Evolutionary conservation across 92 coral and sea anemone species (phyloP).

Genomic region (Meandrina meandrites): DNA sequence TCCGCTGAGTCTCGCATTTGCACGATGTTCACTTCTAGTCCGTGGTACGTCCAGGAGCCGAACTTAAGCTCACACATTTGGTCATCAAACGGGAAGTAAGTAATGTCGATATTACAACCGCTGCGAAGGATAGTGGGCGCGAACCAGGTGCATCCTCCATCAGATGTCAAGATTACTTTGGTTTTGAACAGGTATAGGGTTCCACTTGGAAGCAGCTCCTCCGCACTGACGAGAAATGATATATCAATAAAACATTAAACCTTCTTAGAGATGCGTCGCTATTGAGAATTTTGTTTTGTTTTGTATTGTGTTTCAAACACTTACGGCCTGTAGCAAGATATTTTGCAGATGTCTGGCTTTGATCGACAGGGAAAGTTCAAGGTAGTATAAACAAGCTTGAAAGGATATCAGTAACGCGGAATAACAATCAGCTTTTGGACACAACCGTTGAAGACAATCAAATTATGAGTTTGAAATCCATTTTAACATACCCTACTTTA

Average conservation of each 20-base stretch:
- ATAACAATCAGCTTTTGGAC: too few relatives aligned
- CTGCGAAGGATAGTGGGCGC: constrained; percentile 63
- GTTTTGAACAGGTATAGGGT: constrained; percentile 51
- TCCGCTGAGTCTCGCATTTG: constrained; percentile 80
- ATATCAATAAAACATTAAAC: background rate
- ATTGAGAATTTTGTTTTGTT: too few relatives aligned
- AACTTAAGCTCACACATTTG: constrained; percentile 58
- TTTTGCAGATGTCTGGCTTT: too few relatives aligned
- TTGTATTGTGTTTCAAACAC: too few relatives aligned
- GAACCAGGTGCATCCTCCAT: constrained; percentile 49
- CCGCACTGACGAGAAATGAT: constrained; percentile 26
- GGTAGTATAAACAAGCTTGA: too few relatives aligned
- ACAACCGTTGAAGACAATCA: too few relatives aligned
- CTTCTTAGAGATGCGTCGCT: background rate
- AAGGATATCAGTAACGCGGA: too few relatives aligned
- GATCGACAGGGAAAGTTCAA: too few relatives aligned
- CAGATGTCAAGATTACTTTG: constrained; percentile 41
- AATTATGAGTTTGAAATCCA: too few relatives aligned
- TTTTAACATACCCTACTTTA: too few relatives aligned
- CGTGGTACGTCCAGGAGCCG: constrained; percentile 64
- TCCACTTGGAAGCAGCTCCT: constrained; percentile 52
- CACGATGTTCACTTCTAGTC: constrained; percentile 51
- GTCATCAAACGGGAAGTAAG: constrained; percentile 67
- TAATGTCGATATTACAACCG: constrained; percentile 58
- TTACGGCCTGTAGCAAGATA: too few relatives aligned